Evolutionary conservation across 1,140 invertebrate genomes (phyloP), one percentile per base, ranked within the genome.

Genomic region (Papilio aristodemus): DNA sequence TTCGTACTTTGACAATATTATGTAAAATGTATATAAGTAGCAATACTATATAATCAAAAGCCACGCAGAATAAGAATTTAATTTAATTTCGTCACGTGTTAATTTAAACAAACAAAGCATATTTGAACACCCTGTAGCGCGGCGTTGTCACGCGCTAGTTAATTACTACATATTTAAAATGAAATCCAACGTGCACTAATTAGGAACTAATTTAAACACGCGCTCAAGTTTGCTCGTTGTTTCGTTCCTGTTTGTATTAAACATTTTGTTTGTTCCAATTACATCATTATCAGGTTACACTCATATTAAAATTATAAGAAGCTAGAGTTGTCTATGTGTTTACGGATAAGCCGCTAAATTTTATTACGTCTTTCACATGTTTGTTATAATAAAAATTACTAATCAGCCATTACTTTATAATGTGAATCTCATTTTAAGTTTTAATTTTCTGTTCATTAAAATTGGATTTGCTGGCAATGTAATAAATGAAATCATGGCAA

Each of bases 101-200:
- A 50, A 50, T 22, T 50, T 50, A 50, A 50, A 50, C 17, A 50
- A 50, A 22, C 46, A 50, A 50, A 50, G 17, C 17, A 50, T 50
- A 46, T 50, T 50, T 22, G 46, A 50, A 50, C 46, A 50, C 17
- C 46, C 46, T 50, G 46, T 50, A 50, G 46, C 17, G 46, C 1
- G 17, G 46, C 17, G 27, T 50, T 50, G 46, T 50, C 46, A 50
- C 46, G 46, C 46, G 46, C 46, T 4, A 50, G 46, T 50, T 50
- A 50, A 50, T 50, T 50, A 50, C 46, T 22, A 50, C 46, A 50
- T 50, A 50, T 50, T 50, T 50, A 50, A 50, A 50, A 50, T 22
- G 46, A 50, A 50, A 50, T 50, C 19, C 46, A 22, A 50, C 46
- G 19, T 50, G 46, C 46, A 50, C 46, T 50, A 50, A 50, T 50